Evolutionary conservation across 2,113 vertebrate genomes (phyloP).

Genomic region (Ivindomyrus marchei): DNA sequence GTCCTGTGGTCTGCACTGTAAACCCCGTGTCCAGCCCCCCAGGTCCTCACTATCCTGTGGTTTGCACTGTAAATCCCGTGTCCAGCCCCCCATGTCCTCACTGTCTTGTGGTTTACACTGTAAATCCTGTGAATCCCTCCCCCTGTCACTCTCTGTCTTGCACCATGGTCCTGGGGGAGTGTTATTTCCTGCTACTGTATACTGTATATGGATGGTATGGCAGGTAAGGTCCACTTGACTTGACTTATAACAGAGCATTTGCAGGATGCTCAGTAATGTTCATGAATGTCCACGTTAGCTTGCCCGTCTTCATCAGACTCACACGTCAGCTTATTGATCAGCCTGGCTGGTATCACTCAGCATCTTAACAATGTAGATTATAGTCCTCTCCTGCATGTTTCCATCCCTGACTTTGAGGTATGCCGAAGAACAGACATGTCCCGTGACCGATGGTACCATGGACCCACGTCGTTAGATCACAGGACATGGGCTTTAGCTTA

Average conservation of each 20-base stretch:
- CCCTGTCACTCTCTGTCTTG: not conserved
- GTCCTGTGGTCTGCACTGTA: too few relatives aligned
- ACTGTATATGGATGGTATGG: not conserved
- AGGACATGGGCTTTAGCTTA: constrained; percentile 1
- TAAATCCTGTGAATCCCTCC: not conserved
- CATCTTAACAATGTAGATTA: not conserved
- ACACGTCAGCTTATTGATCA: not conserved
- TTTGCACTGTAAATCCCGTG: too few relatives aligned
- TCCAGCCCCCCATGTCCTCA: not conserved
- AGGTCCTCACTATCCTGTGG: too few relatives aligned
- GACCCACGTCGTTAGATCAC: constrained; percentile 51
- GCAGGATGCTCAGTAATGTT: not conserved
- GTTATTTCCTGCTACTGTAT: not conserved
- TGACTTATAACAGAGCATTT: not conserved
- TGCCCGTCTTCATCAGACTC: not conserved
- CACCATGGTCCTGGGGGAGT: not conserved
- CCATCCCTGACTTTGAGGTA: constrained; percentile 68
- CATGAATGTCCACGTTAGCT: not conserved
- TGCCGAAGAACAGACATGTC: constrained; percentile 70
- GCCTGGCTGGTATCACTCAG: not conserved
- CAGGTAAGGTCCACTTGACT: not conserved
- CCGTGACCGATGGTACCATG: constrained; percentile 63
- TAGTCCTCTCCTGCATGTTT: not conserved
- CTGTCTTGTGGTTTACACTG: not conserved
- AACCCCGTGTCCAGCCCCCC: too few relatives aligned